phyloP scores from a whole-genome alignment of 1,140 invertebrate genomes.

The Danaus plexippus region DNA sequence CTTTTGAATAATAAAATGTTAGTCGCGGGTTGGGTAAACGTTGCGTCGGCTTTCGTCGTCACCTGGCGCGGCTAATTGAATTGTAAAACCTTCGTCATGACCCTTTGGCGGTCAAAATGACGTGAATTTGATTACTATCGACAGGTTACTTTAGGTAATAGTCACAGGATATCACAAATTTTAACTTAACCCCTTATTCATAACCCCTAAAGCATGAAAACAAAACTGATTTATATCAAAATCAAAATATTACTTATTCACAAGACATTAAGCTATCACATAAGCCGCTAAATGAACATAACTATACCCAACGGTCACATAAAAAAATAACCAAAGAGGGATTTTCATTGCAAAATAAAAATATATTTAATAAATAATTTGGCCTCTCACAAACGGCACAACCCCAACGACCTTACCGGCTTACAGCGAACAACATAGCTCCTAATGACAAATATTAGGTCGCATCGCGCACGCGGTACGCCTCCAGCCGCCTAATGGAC shows the following conservation, averaged over 20 bases:
- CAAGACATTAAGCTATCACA: conserved; percentile 21
- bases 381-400: conserved; percentile 30
- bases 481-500: conserved; percentile 51
- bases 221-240: too few relatives aligned
- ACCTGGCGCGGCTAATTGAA: conserved; percentile 66
- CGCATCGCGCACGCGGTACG: conserved; percentile 25
- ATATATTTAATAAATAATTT: conserved; percentile 58
- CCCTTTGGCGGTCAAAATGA: conserved; percentile 56
- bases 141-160: conserved; percentile 47
- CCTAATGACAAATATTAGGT: conserved; percentile 63
- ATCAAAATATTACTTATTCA: conserved; percentile 2
- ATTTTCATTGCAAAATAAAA: conserved; percentile 43
- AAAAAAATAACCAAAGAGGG: conserved; percentile 44
- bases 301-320: conserved; percentile 53
- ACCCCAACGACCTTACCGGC: conserved; percentile 37
- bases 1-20: conserved; percentile 57
- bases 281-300: conserved; percentile 21
- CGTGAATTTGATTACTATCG: conserved; percentile 60
- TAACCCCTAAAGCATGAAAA: too few relatives aligned
- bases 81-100: conserved; percentile 65
- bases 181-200: conserved; percentile 15
- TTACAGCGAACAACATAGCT: conserved; percentile 48
- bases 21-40: conserved; percentile 29
- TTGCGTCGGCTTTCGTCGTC: conserved; percentile 35
- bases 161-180: conserved; percentile 30